Evolutionary conservation across 2,113 vertebrate genomes (phyloP), one percentile per base, ranked within the genome.

Genomic region (Sprattus sprattus): DNA sequence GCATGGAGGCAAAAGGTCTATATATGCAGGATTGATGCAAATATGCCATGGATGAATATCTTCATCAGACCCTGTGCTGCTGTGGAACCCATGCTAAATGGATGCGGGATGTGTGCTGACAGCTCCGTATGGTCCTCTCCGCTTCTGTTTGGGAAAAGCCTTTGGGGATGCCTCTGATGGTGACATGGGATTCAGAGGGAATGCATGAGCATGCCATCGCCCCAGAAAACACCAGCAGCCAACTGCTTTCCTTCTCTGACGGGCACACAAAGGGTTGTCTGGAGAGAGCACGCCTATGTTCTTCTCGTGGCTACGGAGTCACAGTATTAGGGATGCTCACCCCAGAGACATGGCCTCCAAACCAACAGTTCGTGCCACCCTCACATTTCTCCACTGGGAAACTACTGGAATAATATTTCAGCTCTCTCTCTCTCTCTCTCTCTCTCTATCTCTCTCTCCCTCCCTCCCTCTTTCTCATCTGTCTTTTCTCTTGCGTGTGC

Each of bases 401-500:
- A 15, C 71, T 78, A 15, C 71, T 32, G 28, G 32, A 78, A 32
- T 39, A 64, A 60, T 22, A 60, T 20, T 78, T 16, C 13, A 45
- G 13, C 84, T 52, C 88, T 78, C 85, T 64, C 83, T 44, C 85
- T 52, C 88, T 67, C 86, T 18, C 88, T 45, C 88, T 32, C 86
- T 85, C 91, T 45, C 80, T 88, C 83, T 80, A 44, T 32, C 20
- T 50, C 46, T 82, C 46, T 39, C 85, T 86, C 82, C 81, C 71
- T 47, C 82, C 28, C 81, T 20, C 57, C 46, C 78, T 47, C 64
- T 64, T 39, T 25, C 46, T 32, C 45, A 39, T 78, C 50, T 22
- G 8, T 47, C 64, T 64, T 10, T 57, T 9, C 45, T 78, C 32
- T n/a, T 28, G 78, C 46, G 54, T 60, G 54, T 60, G 18, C 54